Percentiles rank a stretch among this genome's conserved stretches.
Evolutionary conservation across 2,888 invertebrate genomes (phyloP).

Genomic region (Melinaea marsaeus): DNA sequence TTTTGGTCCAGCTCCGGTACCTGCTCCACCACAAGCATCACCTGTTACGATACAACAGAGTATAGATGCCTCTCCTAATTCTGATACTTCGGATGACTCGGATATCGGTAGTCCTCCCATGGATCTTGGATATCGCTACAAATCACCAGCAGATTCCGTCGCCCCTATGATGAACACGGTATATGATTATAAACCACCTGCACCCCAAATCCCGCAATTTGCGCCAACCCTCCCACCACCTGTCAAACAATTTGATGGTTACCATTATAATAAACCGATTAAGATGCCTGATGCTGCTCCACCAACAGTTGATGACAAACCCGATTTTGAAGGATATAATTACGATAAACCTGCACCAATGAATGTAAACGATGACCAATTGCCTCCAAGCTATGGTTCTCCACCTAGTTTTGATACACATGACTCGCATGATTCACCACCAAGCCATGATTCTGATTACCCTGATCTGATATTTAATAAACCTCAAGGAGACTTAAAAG

Average conservation of each 20-base stretch:
- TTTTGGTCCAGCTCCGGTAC: slow-evolving; percentile 30
- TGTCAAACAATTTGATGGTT: slow-evolving; percentile 53
- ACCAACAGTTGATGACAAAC: slow-evolving; percentile 40
- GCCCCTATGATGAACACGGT: slow-evolving; percentile 47
- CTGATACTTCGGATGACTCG: slow-evolving; percentile 40
- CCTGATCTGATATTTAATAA: slow-evolving; percentile 60
- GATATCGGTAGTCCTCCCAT: slow-evolving; percentile 42
- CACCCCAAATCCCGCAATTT: slow-evolving; percentile 43
- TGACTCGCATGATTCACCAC: slow-evolving; percentile 32
- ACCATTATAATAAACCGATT: slow-evolving; percentile 64
- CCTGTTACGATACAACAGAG: slow-evolving; percentile 31
- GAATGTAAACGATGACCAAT: slow-evolving; percentile 30
- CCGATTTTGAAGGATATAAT: slow-evolving; percentile 50
- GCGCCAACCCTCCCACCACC: slow-evolving; percentile 52
- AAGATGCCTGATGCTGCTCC: slow-evolving; percentile 41
- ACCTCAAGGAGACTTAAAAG: slow-evolving; percentile 41
- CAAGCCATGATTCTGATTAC: slow-evolving; percentile 51
- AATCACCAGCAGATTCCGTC: slow-evolving; percentile 44
- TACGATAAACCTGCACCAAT: slow-evolving; percentile 52
- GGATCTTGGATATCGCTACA: slow-evolving; percentile 57
- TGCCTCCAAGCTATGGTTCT: slow-evolving; percentile 28
- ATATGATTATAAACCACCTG: slow-evolving; percentile 58
- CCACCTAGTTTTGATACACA: slow-evolving; percentile 46
- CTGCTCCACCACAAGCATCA: slow-evolving; percentile 31
- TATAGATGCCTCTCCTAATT: slow-evolving; percentile 37